A percentile compares a stretch with the other conserved stretches of the same genome.
phyloP scores from a whole-genome alignment of 2,113 vertebrate genomes.

The Pterocles orientalis region DNA sequence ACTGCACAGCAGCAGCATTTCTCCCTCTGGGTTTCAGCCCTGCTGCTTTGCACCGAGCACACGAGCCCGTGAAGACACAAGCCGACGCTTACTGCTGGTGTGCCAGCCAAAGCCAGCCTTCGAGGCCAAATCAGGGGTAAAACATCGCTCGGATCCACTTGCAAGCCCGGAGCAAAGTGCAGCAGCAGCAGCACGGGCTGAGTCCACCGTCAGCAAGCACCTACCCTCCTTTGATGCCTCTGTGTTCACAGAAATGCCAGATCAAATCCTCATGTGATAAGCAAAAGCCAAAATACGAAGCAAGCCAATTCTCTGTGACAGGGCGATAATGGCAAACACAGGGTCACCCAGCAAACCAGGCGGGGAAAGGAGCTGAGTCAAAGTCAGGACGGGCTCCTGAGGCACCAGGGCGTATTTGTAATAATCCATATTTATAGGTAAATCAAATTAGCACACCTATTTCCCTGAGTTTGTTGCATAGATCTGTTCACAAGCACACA shows the following conservation, averaged over 20 bases:
- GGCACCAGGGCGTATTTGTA: not conserved
- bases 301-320: not conserved
- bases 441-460: not conserved
- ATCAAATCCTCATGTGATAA: not conserved
- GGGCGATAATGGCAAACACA: not conserved
- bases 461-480: not conserved
- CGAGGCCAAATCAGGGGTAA: not conserved
- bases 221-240: not conserved
- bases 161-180: rapidly evolving
- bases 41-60: not conserved
- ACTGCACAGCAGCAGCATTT: not conserved
- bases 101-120: not conserved
- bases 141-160: rapidly evolving
- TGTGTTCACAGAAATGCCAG: not conserved
- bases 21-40: not conserved
- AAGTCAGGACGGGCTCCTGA: rapidly evolving
- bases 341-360: not conserved
- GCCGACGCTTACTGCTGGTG: rapidly evolving
- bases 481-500: not conserved
- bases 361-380: not conserved
- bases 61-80: not conserved
- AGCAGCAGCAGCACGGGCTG: not conserved
- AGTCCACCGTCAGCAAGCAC: not conserved
- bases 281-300: not conserved
- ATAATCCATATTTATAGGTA: not conserved